Conservation (phyloP, 2,888 invertebrate species). For the Digitonthophagus gazella region DNA sequence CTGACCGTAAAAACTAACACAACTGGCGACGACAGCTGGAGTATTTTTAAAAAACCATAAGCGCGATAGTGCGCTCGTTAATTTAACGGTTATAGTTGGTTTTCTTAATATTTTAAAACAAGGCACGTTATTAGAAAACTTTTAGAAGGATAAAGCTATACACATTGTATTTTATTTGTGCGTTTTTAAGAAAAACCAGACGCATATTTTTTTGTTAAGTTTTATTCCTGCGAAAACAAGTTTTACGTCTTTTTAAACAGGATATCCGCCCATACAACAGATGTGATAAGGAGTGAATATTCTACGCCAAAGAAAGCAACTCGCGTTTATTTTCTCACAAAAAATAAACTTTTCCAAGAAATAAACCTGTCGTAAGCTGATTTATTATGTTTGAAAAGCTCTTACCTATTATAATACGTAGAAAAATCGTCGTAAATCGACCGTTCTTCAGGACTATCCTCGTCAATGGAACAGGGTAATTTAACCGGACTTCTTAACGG, state of each 20-base stretch:
- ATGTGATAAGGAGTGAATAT: neutral
- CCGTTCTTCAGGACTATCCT: constrained; percentile 50
- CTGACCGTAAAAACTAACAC: neutral
- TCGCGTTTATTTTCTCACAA: neutral
- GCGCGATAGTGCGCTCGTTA: neutral
- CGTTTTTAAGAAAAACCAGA: no score
- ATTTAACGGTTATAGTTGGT: neutral
- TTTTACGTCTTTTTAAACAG: neutral
- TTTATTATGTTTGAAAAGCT: neutral
- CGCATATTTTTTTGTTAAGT: no score
- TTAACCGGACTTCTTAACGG: constrained; percentile 60
- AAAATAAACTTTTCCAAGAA: neutral
- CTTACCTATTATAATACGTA: constrained; percentile 42
- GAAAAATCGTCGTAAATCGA: constrained; percentile 46
- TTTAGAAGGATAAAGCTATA: no score
- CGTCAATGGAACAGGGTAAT: constrained; percentile 60
- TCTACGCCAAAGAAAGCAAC: neutral
- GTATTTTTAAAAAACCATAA: neutral
- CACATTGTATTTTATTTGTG: no score
- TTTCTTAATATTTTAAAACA: neutral
- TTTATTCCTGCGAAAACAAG: no score
- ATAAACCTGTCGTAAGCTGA: neutral
- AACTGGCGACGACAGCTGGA: no score
- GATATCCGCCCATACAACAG: neutral
- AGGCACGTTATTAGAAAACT: neutral